phyloP scores from a whole-genome alignment of 2,888 invertebrate genomes.

The Ormia ochracea region DNA sequence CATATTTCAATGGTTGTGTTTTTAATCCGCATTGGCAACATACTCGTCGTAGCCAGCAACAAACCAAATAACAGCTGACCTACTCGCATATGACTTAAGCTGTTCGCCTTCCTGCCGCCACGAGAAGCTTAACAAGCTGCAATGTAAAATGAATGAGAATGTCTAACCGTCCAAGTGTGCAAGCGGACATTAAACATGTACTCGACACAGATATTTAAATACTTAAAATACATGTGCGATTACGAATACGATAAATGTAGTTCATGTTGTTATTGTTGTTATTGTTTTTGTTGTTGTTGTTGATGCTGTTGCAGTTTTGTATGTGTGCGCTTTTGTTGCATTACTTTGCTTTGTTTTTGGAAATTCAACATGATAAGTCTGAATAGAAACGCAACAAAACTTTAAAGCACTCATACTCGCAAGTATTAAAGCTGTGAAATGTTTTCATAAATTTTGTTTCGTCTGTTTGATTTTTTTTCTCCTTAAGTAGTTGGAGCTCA shows the following conservation, averaged over 20 bases:
- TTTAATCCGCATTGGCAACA: constrained; percentile 47
- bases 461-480: background rate
- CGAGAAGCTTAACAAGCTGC: constrained; percentile 14
- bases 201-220: constrained; percentile 48
- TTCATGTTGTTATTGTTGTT: constrained; percentile 30
- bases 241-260: constrained; percentile 41
- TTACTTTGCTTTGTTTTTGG: background rate
- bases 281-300: background rate
- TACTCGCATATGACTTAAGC: constrained; percentile 25
- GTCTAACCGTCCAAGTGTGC: constrained; percentile 15
- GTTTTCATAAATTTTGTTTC: constrained; percentile 2
- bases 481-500: constrained; percentile 26
- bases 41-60: constrained; percentile 6
- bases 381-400: constrained; percentile 58
- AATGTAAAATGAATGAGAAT: background rate
- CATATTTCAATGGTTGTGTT: constrained; percentile 42
- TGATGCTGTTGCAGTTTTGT: too few relatives aligned
- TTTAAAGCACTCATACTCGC: constrained; percentile 58
- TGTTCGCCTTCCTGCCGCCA: constrained; percentile 3
- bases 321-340: too few relatives aligned
- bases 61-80: constrained; percentile 40
- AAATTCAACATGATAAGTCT: constrained; percentile 59
- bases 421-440: constrained; percentile 60
- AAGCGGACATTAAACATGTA: constrained; percentile 42
- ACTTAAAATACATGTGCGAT: constrained; percentile 21